Base-by-base conservation (phyloP, 2,888 invertebrate species). In the Aporophyla lueneburgensis region DNA sequence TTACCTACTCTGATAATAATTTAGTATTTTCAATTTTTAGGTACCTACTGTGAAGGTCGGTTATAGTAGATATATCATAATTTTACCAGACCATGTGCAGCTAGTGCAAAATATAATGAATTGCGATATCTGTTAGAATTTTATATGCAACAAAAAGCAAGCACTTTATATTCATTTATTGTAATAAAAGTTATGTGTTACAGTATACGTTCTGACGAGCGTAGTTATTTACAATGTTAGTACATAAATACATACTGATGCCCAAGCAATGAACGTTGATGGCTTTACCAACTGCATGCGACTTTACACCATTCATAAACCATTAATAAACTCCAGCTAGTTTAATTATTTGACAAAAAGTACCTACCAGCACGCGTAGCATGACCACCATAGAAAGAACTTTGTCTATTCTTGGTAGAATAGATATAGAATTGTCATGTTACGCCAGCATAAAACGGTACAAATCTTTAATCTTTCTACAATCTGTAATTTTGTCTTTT, bases 131-230 rank as follows among this genome's bases (percentile, higher is more conserved):
- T n/a, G 56, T 67, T 68, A 78, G 24, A 59, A 46, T 76, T 21
- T 46, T 53, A 1, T 27, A 46, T 6, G 61, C 76, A 76, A 62
- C 76, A 77, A 81, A 74, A 74, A 56, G 74, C 62, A 81, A 81
- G 76, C 62, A 12, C 21, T 62, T 74, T 56, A 19, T 33, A 62
- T 51, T 54, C 2, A 56, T 62, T 81, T 77, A 81, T 74, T 77
- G 49, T 62, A 27, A 43, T 62, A n/a, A 54, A 49, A 62, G 19
- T 62, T 54, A 43, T 10, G 61, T 54, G 54, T 62, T 49, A 65
- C 66, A 74, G 40, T 54, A 59, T 71, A 54, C n/a, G 46, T 71
- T 10, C 43, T 5, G 6, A n/a, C 6, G 14, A 51, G 16, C 19
- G 16, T 62, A 43, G 46, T 53, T n/a, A 63, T 62, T 77, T 63